phyloP scores from a whole-genome alignment of 2,888 invertebrate species.

The Notocelia uddmanniana region DNA sequence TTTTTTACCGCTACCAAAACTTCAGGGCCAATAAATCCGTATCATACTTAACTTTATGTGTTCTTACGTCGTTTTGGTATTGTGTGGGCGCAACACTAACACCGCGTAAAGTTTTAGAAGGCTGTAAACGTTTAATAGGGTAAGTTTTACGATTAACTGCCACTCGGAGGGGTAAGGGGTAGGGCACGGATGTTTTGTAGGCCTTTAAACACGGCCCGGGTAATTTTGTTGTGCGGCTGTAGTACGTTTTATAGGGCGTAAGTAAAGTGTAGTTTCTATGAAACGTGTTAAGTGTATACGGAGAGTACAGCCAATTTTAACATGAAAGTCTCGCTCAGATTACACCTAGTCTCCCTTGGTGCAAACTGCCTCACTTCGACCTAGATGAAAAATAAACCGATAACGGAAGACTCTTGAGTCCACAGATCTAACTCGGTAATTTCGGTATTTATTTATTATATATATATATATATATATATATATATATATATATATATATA shows the following conservation, averaged over 20 bases:
- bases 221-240: conserved; percentile 34
- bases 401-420: no score
- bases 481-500: no score
- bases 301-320: no score
- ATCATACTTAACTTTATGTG: not conserved
- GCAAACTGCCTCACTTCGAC: no score
- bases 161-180: conserved; percentile 51
- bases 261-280: conserved; percentile 19
- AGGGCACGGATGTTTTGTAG: conserved; percentile 57
- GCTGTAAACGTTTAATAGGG: conserved; percentile 81
- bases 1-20: conserved; percentile 24
- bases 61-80: conserved; percentile 26
- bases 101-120: conserved; percentile 56
- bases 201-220: conserved; percentile 40
- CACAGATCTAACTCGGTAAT: no score
- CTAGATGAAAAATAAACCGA: no score
- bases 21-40: not conserved
- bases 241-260: conserved; percentile 24
- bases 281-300: not conserved
- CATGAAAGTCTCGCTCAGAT: no score
- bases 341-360: no score
- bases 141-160: conserved; percentile 71
- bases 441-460: no score
- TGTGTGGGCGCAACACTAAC: conserved; percentile 36
- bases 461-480: no score